A percentile compares a stretch with the other conserved stretches of the same genome.
phyloP scores from a whole-genome alignment of 2,797 vertebrate species.

The Astyanax mexicanus region DNA sequence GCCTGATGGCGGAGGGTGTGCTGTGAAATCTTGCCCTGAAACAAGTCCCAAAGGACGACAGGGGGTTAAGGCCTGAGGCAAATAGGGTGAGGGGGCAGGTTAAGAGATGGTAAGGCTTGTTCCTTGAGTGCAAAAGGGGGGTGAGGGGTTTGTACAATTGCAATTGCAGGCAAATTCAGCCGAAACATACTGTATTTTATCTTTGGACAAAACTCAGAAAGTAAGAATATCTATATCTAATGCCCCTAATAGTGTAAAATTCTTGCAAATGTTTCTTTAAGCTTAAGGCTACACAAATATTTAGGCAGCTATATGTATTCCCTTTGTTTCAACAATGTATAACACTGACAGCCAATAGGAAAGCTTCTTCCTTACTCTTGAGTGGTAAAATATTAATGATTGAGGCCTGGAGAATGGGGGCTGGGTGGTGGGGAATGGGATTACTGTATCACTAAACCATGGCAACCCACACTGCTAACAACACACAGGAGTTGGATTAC shows the following conservation, averaged over 20 bases:
- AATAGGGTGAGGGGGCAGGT: not conserved
- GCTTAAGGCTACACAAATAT: not conserved
- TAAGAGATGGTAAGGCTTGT: not conserved
- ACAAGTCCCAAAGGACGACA: conserved; percentile 8
- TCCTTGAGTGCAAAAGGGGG: not conserved
- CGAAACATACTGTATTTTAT: no score
- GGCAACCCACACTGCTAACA: conserved; percentile 35
- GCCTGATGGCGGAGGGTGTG: conserved; percentile 4
- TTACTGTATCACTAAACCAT: conserved; percentile 50
- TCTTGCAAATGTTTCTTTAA: no score
- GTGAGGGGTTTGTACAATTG: no score
- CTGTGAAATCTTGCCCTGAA: conserved; percentile 7
- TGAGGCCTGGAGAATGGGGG: conserved; percentile 35
- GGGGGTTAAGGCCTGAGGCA: conserved; percentile 7
- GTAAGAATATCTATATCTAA: no score
- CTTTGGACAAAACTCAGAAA: no score
- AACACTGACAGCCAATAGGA: conserved; percentile 22
- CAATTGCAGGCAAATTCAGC: no score
- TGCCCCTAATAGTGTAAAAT: no score
- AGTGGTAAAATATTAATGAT: conserved; percentile 56
- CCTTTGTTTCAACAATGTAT: not conserved
- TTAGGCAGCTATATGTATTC: not conserved
- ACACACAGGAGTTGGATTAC: conserved; percentile 30
- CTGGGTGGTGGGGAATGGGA: conserved; percentile 41
- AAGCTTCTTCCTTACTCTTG: conserved; percentile 12